These are phyloP conservation scores for Chouioia cunea DNA, from an alignment of 2,888 invertebrate genomes.

Conservation along the genomic window DNA sequence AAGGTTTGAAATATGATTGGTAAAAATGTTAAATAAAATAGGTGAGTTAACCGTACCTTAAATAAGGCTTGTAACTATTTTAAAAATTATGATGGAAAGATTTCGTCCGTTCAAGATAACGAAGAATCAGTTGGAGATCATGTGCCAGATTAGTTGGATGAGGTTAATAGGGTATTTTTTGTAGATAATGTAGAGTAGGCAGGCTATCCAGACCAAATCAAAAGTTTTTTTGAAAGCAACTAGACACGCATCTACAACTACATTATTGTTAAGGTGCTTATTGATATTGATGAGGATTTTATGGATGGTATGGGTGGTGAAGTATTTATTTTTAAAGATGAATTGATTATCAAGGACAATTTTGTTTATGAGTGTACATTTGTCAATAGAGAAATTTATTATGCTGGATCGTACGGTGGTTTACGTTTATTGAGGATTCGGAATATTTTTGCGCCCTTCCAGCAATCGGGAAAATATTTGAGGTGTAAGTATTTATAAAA, in stretches of 20 bases:
- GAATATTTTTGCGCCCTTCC: constrained; percentile 44
- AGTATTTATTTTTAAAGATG: constrained; percentile 43
- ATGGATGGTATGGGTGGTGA: constrained; percentile 46
- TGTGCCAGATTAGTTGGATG: constrained; percentile 16
- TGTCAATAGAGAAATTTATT: constrained; percentile 21
- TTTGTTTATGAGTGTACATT: constrained; percentile 6
- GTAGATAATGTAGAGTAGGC: constrained; percentile 26
- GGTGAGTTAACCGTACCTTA: constrained; percentile 26
- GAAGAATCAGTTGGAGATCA: constrained; percentile 23
- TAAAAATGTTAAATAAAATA: constrained; percentile 28
- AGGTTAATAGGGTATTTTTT: constrained; percentile 22
- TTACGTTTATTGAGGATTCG: constrained; percentile 45
- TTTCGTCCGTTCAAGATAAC: not conserved
- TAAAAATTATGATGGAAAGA: not conserved
- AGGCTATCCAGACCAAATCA: constrained; percentile 42
- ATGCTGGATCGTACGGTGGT: constrained; percentile 25
- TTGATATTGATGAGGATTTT: constrained; percentile 34
- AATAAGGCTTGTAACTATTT: constrained; percentile 4
- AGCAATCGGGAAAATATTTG: constrained; percentile 29
- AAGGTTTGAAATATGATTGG: not conserved
- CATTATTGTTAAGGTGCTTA: not conserved
- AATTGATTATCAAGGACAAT: constrained; percentile 47
- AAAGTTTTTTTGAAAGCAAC: constrained; percentile 38
- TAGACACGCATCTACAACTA: constrained; percentile 30
- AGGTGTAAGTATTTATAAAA: constrained; percentile 41